These are phyloP conservation scores for Spilarctia lutea DNA, from an alignment of 2,888 invertebrate species.

Conservation along the genomic window DNA sequence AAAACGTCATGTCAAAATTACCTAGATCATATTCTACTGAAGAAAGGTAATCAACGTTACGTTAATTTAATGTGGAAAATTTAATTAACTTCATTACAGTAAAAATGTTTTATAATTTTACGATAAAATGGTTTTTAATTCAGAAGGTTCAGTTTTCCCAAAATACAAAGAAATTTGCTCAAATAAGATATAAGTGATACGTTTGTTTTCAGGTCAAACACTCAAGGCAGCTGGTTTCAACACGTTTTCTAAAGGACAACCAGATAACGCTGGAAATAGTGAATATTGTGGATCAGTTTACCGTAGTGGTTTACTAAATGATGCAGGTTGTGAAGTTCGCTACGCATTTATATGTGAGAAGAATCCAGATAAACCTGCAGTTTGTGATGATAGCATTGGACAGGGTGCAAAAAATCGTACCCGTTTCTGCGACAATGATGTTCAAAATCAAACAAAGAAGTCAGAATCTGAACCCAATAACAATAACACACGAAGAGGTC, in stretches of 20 bases:
- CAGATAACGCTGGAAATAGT: constrained; percentile 5
- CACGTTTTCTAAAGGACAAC: constrained; percentile 9
- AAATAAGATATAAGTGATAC: background rate
- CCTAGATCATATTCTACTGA: too few species aligned
- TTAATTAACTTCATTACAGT: too few species aligned
- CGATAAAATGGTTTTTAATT: too few species aligned
- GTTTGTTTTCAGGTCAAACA: constrained; percentile 54
- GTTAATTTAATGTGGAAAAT: too few species aligned
- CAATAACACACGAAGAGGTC: too few species aligned
- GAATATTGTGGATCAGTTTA: constrained; percentile 38
- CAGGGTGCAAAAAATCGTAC: background rate
- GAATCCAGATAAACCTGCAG: constrained; percentile 3
- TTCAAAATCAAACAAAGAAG: background rate
- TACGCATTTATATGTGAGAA: constrained; percentile 36
- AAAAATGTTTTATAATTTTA: too few species aligned
- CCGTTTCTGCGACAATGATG: background rate
- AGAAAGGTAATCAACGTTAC: too few species aligned
- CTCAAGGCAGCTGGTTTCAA: constrained; percentile 41
- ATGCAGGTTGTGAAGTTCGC: constrained; percentile 49
- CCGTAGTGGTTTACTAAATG: constrained; percentile 52
- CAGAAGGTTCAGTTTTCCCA: too few species aligned
- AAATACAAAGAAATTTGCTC: background rate
- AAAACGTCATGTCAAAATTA: too few species aligned
- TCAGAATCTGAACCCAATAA: background rate
- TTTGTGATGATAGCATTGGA: constrained; percentile 19